Conservation (phyloP, 1,140 invertebrate species). For the Euura saliciscinereae region DNA sequence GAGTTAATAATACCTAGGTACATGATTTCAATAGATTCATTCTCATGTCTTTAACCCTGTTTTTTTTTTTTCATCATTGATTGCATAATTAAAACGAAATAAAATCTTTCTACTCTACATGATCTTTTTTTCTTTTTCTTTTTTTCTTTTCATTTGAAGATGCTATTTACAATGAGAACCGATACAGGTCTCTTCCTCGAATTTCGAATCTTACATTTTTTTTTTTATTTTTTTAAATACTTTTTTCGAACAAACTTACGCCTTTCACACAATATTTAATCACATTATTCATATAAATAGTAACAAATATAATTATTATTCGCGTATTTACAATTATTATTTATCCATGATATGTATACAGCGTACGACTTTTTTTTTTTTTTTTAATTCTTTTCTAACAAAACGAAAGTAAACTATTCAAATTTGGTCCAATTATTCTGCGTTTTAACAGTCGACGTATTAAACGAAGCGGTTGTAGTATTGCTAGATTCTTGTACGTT, state of each 20-base stretch:
- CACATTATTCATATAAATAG: constrained; percentile 7
- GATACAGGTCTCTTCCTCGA: too few relatives aligned
- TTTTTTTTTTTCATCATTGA: not conserved
- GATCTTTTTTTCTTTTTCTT: too few relatives aligned
- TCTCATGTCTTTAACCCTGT: not conserved
- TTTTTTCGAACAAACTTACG: constrained; percentile 5
- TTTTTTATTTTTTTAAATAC: not conserved
- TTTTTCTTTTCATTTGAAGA: too few relatives aligned
- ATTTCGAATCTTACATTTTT: not conserved
- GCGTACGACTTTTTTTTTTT: not conserved
- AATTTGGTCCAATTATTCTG: constrained; percentile 60
- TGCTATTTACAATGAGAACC: too few relatives aligned
- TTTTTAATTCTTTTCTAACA: not conserved
- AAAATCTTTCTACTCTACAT: too few relatives aligned
- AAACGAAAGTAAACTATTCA: constrained; percentile 36
- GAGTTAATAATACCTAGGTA: too few relatives aligned
- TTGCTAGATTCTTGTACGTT: constrained; percentile 36
- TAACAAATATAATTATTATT: constrained; percentile 14
- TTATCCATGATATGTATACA: not conserved
- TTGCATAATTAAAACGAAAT: not conserved
- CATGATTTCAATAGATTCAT: too few relatives aligned
- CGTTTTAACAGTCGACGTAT: constrained; percentile 45
- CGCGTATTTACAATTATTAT: constrained; percentile 5
- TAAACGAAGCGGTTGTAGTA: constrained; percentile 29
- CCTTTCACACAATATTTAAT: constrained; percentile 3